Evolutionary conservation across 2,113 vertebrate genomes (phyloP).

Genomic region (Odobenus rosmarus): DNA sequence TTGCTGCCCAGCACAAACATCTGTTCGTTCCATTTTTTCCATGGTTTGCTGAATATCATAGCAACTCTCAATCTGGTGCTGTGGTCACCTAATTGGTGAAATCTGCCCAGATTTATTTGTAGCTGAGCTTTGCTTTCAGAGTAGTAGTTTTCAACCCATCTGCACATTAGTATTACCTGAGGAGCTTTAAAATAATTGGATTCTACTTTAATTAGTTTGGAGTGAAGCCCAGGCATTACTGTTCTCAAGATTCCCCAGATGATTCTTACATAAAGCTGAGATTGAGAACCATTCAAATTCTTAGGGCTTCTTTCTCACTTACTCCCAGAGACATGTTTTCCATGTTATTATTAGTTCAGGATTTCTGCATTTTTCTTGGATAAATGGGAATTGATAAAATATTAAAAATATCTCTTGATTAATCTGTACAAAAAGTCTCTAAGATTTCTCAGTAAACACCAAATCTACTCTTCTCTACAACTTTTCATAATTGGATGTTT

Average conservation of each 20-base stretch:
- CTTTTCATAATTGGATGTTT: background rate
- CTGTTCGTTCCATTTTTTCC: background rate
- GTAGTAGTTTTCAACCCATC: background rate
- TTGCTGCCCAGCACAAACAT: background rate
- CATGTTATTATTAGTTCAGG: background rate
- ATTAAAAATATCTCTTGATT: background rate
- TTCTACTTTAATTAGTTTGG: conserved; percentile 25
- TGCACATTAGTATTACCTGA: background rate
- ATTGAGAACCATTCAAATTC: background rate
- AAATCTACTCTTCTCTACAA: background rate
- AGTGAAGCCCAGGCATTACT: background rate
- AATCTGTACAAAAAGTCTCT: background rate
- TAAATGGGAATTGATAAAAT: background rate
- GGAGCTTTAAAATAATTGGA: conserved; percentile 16
- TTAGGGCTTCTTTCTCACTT: background rate
- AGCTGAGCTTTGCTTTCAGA: background rate
- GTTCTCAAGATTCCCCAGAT: conserved; percentile 11
- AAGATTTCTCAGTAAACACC: background rate
- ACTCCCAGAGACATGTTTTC: background rate
- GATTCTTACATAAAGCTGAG: background rate
- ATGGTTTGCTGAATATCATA: background rate
- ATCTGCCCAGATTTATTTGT: background rate
- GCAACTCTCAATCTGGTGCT: background rate
- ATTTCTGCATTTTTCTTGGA: background rate
- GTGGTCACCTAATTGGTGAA: background rate